Evolutionary conservation across 2,888 invertebrate species (phyloP).

Genomic region (Tetrapedia diversipes): DNA sequence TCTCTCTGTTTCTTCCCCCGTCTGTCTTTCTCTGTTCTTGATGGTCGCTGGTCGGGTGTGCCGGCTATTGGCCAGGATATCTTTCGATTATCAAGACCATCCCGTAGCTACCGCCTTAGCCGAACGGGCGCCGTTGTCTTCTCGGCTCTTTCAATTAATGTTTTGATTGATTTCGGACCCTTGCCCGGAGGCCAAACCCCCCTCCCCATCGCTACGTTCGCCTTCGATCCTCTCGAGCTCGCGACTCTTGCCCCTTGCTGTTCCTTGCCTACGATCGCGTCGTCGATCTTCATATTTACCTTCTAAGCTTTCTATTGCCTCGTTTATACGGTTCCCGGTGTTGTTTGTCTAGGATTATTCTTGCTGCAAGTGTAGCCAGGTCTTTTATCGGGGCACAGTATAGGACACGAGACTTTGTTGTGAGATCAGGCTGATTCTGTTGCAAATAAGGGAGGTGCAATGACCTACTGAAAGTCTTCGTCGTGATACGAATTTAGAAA

Average conservation of each 20-base stretch:
- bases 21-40: not conserved
- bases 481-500: no score
- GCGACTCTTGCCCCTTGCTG: constrained; percentile 35
- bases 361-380: not conserved
- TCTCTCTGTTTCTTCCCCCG: not conserved
- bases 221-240: constrained; percentile 32
- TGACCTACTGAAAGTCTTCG: not conserved
- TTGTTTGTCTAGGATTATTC: constrained; percentile 22
- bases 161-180: constrained; percentile 82
- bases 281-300: constrained; percentile 53
- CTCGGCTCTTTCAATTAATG: constrained; percentile 82
- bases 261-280: constrained; percentile 12
- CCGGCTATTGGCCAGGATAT: constrained; percentile 76
- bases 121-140: constrained; percentile 79
- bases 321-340: constrained; percentile 25
- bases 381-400: not conserved
- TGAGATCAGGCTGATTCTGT: not conserved
- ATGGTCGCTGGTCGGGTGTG: constrained; percentile 51
- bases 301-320: constrained; percentile 27
- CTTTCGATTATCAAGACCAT: constrained; percentile 81
- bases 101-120: constrained; percentile 77
- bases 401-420: no score
- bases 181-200: constrained; percentile 62
- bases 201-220: constrained; percentile 15
- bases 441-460: not conserved